These are phyloP conservation scores for Synanthedon vespiformis DNA, from an alignment of 2,888 invertebrate genomes.

Conservation along the genomic window DNA sequence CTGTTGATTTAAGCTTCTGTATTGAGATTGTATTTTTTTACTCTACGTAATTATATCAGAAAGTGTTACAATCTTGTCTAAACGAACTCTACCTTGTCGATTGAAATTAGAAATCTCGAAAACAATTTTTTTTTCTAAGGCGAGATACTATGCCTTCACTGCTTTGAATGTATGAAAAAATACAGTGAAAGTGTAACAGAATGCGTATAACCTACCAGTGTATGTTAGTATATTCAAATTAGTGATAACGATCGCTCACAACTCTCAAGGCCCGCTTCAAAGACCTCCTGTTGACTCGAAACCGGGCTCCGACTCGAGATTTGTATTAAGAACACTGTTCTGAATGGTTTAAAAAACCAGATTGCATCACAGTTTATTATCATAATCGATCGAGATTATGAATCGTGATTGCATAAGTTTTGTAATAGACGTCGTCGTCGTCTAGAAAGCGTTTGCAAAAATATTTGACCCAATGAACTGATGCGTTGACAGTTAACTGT, in stretches of 20 bases:
- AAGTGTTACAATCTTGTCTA: not conserved
- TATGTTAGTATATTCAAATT: conserved; percentile 28
- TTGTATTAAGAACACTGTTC: conserved; percentile 27
- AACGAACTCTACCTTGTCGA: not conserved
- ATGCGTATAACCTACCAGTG: conserved; percentile 7
- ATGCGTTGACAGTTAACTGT: not conserved
- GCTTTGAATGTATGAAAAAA: conserved; percentile 1
- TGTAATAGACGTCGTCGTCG: conserved; percentile 17
- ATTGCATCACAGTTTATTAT: conserved; percentile 53
- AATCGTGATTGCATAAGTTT: not conserved
- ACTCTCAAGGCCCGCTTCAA: conserved; percentile 13
- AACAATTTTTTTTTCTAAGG: not conserved
- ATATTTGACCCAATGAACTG: conserved; percentile 23
- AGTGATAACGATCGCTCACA: conserved; percentile 36
- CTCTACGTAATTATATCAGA: not conserved
- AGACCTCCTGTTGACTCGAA: conserved; percentile 34
- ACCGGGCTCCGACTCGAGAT: conserved; percentile 37
- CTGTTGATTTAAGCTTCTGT: not conserved
- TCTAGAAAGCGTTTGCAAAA: conserved; percentile 38
- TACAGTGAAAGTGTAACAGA: conserved; percentile 23
- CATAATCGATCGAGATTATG: conserved; percentile 49
- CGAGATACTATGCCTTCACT: not conserved
- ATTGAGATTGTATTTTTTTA: not conserved
- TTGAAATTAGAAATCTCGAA: not conserved
- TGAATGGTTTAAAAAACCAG: conserved; percentile 18